Base-by-base conservation (phyloP, 2,797 vertebrate genomes). In the Chlorospingus semifuscus region DNA sequence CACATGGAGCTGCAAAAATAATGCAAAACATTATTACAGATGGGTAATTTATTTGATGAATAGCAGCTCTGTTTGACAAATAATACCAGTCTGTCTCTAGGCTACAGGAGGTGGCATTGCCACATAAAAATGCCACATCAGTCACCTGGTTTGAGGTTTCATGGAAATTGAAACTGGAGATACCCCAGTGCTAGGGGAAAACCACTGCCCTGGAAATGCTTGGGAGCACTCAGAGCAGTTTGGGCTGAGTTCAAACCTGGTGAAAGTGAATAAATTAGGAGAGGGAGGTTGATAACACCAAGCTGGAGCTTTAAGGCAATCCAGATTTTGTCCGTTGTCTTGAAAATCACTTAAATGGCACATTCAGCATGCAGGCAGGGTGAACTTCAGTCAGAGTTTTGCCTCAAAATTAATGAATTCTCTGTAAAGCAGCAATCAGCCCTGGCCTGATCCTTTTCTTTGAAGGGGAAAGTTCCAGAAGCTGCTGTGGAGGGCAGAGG, bases 1-100 rank as follows among this genome's bases (percentile, higher is more conserved):
- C 71, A 64, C 85, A 56, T 11, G 83, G 69, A 91, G 79, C 82
- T 83, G 82, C 72, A 80, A 68, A 96, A 94, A 78, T 65, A 95
- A 94, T 66, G 92, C 72, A 78, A 78, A 94, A 41, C 17, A 83
- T 95, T 83, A 96, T 94, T 93, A 68, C 72, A 87, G 69, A 50
- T 75, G 87, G 81, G 83, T 71, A 78, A 91, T 92, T 95, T 87
- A 74, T 65, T 65, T 95, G 89, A 94, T 70, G 72, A 91, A 95
- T 83, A 81, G 94, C 81, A 55, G 64, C 65, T 77, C 57, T 57
- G 29, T 55, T 81, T 93, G 93, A 95, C 75, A 95, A 92, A 95
- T 89, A 53, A 70, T 49, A 63, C 70, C 70, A 44, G 66, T 15
- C 74, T 82, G 5, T 85, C 53, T 68, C 56, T 53, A 47, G 82